phyloP scores from a whole-genome alignment of 1,140 invertebrate genomes.

The Heliconius nattereri region DNA sequence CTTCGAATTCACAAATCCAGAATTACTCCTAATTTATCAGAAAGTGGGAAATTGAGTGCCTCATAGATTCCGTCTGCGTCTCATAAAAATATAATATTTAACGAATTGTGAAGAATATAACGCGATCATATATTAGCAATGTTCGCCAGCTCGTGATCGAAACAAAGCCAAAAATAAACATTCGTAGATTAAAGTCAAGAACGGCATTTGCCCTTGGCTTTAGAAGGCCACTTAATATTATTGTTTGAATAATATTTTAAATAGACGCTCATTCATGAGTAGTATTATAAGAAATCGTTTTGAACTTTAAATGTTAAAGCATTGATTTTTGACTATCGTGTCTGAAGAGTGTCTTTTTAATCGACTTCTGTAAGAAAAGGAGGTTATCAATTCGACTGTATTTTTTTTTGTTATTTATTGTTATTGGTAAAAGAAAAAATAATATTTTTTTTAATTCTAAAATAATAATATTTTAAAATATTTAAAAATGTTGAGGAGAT shows the following conservation, averaged over 20 bases:
- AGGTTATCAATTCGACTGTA: too few species aligned
- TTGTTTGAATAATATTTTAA: not conserved
- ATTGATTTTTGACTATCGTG: not conserved
- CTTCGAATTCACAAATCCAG: too few species aligned
- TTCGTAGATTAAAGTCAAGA: conserved; percentile 15
- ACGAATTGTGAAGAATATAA: too few species aligned
- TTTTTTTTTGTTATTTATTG: too few species aligned
- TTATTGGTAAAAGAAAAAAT: too few species aligned
- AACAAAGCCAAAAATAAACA: not conserved
- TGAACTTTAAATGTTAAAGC: conserved; percentile 3
- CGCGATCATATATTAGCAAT: not conserved
- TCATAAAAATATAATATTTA: too few species aligned
- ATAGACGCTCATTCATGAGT: not conserved
- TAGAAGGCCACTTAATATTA: not conserved
- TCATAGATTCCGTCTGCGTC: too few species aligned
- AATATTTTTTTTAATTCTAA: too few species aligned
- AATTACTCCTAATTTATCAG: too few species aligned
- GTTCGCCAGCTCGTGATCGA: conserved; percentile 4
- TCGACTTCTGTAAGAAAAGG: too few species aligned
- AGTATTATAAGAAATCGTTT: not conserved
- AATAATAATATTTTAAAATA: too few species aligned
- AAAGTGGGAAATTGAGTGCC: not conserved
- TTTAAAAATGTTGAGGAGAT: too few species aligned
- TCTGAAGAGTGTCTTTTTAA: not conserved
- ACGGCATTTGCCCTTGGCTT: not conserved